Conservation (phyloP, 2,797 vertebrate genomes). For the Hydrolagus colliei region DNA sequence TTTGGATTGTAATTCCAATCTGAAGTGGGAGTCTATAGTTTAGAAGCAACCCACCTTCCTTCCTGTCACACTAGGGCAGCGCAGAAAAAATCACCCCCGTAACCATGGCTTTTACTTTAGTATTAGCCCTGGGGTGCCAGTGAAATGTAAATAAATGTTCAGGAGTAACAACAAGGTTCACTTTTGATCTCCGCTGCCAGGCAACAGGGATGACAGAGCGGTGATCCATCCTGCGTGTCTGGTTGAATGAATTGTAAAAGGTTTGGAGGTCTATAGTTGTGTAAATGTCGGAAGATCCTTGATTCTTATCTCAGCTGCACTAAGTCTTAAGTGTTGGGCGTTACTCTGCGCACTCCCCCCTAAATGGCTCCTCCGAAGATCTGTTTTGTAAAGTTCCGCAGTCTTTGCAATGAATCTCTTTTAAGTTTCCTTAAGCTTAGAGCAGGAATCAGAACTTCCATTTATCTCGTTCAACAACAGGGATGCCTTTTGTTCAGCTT, state of each 20-base stretch:
- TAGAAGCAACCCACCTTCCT: background rate
- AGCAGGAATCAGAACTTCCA: background rate
- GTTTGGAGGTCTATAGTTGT: background rate
- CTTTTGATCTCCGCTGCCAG: slow-evolving; percentile 14
- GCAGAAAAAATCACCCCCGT: background rate
- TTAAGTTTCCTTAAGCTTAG: background rate
- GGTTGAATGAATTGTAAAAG: background rate
- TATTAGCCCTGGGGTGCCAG: background rate
- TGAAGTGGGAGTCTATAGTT: background rate
- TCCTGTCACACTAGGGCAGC: background rate
- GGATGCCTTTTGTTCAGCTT: background rate
- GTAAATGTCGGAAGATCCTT: background rate
- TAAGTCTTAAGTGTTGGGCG: background rate
- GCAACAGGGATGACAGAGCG: background rate
- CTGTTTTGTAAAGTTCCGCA: background rate
- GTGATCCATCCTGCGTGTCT: background rate
- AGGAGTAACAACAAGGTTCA: too few species aligned
- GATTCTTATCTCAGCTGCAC: slow-evolving; percentile 8
- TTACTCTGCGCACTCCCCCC: background rate
- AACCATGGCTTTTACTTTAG: background rate
- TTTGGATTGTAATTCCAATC: background rate
- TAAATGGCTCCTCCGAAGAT: background rate
- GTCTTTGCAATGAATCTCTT: background rate
- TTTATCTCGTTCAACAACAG: background rate
- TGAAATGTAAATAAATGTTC: background rate